A percentile compares a stretch with the other conserved stretches of the same genome.
Evolutionary conservation across 2,888 invertebrate genomes (phyloP).

Genomic region (Digitonthophagus gazella): DNA sequence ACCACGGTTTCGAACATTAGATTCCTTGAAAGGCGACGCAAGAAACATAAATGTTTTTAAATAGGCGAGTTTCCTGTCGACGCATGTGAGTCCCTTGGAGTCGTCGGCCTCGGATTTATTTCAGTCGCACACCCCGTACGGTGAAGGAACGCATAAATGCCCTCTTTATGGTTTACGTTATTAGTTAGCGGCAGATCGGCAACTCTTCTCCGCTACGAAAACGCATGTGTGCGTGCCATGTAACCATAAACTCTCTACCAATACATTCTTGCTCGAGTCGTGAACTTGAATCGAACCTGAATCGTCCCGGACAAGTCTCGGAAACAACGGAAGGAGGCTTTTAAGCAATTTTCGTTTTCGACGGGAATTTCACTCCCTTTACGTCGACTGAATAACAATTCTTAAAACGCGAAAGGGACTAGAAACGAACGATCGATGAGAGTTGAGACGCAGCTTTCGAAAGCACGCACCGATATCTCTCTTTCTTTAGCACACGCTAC

Average conservation of each 20-base stretch:
- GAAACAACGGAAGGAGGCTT: background rate
- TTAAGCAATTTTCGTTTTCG: background rate
- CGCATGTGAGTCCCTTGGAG: too few relatives aligned
- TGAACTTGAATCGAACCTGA: too few relatives aligned
- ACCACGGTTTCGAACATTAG: background rate
- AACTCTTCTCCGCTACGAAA: conserved; percentile 1
- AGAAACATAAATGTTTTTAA: background rate
- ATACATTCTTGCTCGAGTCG: background rate
- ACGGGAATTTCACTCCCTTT: background rate
- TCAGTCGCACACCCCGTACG: conserved; percentile 5
- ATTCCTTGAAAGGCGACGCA: background rate
- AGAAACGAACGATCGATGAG: background rate
- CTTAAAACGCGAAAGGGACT: background rate
- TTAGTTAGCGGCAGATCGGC: conserved; percentile 14
- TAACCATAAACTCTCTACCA: conserved; percentile 2
- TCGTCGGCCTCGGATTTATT: conserved; percentile 16
- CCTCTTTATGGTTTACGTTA: conserved; percentile 9
- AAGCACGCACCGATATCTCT: background rate
- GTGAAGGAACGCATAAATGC: conserved; percentile 17
- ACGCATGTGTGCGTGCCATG: conserved; percentile 6
- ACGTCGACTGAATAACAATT: background rate
- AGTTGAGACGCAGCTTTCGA: too few relatives aligned
- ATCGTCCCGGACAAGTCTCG: too few relatives aligned
- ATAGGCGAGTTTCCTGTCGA: conserved; percentile 11
- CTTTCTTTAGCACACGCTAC: background rate